Evolutionary conservation across 2,113 vertebrate genomes (phyloP).

Genomic region (Microcebus jonahi): DNA sequence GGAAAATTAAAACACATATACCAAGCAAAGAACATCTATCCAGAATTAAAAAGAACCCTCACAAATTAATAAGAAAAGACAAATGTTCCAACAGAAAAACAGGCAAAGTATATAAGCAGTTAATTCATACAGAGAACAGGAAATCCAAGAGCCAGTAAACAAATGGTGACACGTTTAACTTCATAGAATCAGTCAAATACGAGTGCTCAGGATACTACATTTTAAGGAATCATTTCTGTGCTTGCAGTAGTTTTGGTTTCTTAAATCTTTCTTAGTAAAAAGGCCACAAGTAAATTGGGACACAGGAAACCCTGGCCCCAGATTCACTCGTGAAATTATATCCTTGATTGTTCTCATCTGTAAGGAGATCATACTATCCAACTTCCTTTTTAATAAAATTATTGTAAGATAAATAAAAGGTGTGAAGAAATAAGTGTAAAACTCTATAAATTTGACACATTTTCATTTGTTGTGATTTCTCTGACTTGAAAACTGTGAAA

Average conservation of each 20-base stretch:
- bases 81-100: too few species aligned
- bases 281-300: not conserved
- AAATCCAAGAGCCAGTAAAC: too few species aligned
- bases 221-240: not conserved
- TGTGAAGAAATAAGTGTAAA: not conserved
- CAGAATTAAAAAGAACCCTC: too few species aligned
- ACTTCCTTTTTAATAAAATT: not conserved
- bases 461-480: not conserved
- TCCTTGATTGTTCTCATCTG: not conserved
- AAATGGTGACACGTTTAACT: too few species aligned
- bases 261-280: not conserved
- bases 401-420: not conserved
- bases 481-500: not conserved
- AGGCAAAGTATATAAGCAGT: too few species aligned
- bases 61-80: too few species aligned
- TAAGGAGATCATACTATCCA: not conserved
- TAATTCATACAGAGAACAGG: too few species aligned
- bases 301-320: not conserved
- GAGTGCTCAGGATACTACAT: too few species aligned
- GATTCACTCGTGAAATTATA: not conserved
- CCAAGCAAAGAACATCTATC: too few species aligned
- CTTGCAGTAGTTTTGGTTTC: not conserved
- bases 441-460: not conserved
- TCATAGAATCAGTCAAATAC: too few species aligned
- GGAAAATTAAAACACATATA: too few species aligned